Percentiles rank a stretch among this genome's conserved stretches.
These are phyloP conservation scores for Hormiphora californensis DNA, from an alignment of 37 sponge, comb jelly and placozoan species.

Conservation along the genomic window DNA sequence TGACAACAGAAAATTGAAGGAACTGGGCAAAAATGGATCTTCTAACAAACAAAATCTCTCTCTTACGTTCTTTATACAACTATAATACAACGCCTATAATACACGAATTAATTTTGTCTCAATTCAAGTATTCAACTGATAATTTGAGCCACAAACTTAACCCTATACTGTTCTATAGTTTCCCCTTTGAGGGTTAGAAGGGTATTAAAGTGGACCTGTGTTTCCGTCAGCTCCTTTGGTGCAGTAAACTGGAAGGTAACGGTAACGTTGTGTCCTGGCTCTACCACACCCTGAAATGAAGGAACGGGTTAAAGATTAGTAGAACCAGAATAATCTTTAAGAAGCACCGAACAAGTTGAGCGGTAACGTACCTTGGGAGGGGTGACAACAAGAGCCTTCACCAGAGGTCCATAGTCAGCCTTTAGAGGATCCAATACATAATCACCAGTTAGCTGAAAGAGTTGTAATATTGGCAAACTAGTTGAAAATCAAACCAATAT, in stretches of 20 bases:
- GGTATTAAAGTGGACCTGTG: not conserved
- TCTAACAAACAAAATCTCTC: no score
- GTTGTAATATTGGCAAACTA: not conserved
- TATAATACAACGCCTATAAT: no score
- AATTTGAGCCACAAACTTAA: constrained; percentile 38
- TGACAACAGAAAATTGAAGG: no score
- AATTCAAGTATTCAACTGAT: not conserved
- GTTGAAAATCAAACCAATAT: not conserved
- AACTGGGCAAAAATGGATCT: no score
- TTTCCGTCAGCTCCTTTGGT: constrained; percentile 15
- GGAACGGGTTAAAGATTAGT: not conserved
- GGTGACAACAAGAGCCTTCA: constrained; percentile 22
- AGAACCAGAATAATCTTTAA: not conserved
- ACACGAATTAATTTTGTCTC: no score
- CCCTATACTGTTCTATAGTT: constrained; percentile 30
- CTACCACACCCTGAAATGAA: not conserved
- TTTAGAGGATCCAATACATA: constrained; percentile 37
- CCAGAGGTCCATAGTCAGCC: constrained; percentile 29
- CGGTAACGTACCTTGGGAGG: constrained; percentile 18
- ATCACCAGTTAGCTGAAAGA: constrained; percentile 35
- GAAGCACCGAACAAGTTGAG: not conserved
- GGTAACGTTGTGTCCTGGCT: not conserved
- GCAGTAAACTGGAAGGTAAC: constrained; percentile 10
- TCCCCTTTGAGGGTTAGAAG: constrained; percentile 33
- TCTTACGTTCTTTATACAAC: no score